Conservation (phyloP, 2,888 invertebrate genomes). For the Byasa hedistus region DNA sequence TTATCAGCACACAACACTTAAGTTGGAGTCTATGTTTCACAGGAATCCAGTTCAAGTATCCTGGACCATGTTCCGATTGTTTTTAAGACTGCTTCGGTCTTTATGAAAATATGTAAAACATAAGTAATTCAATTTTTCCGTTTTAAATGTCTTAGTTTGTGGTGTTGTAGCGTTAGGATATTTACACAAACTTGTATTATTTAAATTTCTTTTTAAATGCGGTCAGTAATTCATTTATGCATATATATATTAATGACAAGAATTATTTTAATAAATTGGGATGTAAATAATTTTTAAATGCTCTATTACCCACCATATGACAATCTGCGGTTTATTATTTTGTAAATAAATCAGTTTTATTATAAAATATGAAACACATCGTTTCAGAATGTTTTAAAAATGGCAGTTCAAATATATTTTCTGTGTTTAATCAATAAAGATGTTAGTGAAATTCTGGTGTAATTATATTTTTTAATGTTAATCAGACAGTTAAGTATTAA, state of each 20-base stretch:
- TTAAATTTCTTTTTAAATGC: background rate
- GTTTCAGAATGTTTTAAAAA: background rate
- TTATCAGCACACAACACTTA: constrained; percentile 19
- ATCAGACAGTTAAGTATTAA: no score
- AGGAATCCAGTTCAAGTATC: constrained; percentile 5
- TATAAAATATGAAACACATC: background rate
- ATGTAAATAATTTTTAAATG: background rate
- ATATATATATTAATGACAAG: background rate
- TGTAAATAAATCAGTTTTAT: background rate
- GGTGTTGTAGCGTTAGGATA: constrained; percentile 11
- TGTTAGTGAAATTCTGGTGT: background rate
- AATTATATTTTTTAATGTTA: background rate
- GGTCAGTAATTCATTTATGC: background rate
- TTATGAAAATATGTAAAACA: constrained; percentile 3
- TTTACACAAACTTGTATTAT: constrained; percentile 10
- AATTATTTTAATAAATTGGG: background rate
- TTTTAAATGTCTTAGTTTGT: constrained; percentile 13
- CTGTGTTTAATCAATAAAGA: background rate
- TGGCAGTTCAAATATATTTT: background rate
- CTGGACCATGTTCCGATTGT: constrained; percentile 16
- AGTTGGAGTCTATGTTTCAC: constrained; percentile 11
- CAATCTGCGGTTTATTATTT: background rate
- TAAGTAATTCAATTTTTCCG: constrained; percentile 4
- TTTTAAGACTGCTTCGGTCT: constrained; percentile 8
- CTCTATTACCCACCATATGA: background rate